Evolutionary conservation across 2,888 invertebrate genomes (phyloP).

Genomic region (Peribatodes rhomboidaria): DNA sequence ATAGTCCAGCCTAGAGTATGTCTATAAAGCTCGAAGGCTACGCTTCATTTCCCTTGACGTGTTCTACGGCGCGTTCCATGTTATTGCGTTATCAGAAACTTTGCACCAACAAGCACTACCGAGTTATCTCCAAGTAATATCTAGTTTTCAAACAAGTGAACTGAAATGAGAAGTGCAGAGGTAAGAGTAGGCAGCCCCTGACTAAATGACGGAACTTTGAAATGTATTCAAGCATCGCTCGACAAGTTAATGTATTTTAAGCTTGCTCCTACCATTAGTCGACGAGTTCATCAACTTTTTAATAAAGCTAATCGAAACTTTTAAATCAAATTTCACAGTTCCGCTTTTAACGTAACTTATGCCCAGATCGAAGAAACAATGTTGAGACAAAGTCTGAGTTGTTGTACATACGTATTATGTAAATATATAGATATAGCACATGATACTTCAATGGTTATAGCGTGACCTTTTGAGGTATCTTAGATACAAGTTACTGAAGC

Average conservation of each 20-base stretch:
- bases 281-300: constrained; percentile 19
- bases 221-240: constrained; percentile 2
- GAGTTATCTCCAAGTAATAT: constrained; percentile 9
- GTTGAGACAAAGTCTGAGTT: constrained; percentile 15
- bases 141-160: constrained; percentile 8
- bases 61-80: constrained; percentile 19
- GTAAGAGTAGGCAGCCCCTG: not conserved
- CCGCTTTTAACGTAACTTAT: constrained; percentile 21
- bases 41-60: constrained; percentile 49
- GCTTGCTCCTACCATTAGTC: constrained; percentile 9
- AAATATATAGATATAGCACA: too few relatives aligned
- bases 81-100: constrained; percentile 27
- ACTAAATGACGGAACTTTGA: constrained; percentile 11
- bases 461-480: constrained; percentile 13
- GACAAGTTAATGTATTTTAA: constrained; percentile 16
- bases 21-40: constrained; percentile 47
- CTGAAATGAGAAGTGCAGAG: constrained; percentile 6
- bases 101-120: not conserved
- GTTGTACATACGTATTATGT: too few relatives aligned
- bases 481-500: constrained; percentile 25
- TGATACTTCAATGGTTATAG: not conserved
- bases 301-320: constrained; percentile 19
- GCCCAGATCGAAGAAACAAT: constrained; percentile 30
- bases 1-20: constrained; percentile 45
- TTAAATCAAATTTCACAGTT: constrained; percentile 34